Percentiles rank a stretch among this genome's conserved stretches.
These are phyloP conservation scores for Yponomeuta evonymella DNA, from an alignment of 2,888 invertebrate genomes.

Conservation along the genomic window DNA sequence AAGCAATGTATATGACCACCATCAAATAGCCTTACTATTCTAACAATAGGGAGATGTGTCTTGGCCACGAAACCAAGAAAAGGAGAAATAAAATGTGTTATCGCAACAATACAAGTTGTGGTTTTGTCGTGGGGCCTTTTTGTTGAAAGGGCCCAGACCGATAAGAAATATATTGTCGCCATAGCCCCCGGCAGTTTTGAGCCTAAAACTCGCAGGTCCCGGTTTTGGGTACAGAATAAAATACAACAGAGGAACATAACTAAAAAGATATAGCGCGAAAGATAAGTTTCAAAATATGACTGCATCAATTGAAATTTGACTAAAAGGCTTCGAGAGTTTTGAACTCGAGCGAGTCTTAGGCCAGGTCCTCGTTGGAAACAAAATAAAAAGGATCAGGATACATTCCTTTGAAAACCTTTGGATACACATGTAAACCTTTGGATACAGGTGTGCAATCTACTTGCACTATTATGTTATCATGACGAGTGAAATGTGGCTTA, in stretches of 20 bases:
- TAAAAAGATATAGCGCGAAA: too few relatives aligned
- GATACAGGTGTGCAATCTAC: too few relatives aligned
- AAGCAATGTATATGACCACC: not conserved
- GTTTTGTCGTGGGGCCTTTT: not conserved
- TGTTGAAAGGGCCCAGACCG: not conserved
- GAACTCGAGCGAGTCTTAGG: too few relatives aligned
- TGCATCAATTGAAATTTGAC: too few relatives aligned
- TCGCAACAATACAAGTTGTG: constrained; percentile 5
- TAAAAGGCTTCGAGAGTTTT: too few relatives aligned
- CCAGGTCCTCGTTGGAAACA: too few relatives aligned
- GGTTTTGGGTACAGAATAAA: not conserved
- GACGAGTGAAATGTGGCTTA: too few relatives aligned
- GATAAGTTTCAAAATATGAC: too few relatives aligned
- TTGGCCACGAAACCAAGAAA: not conserved
- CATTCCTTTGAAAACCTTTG: too few relatives aligned
- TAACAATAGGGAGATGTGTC: not conserved
- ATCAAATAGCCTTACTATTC: not conserved
- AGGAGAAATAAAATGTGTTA: constrained; percentile 1
- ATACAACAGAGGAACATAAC: not conserved
- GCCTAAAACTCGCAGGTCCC: not conserved
- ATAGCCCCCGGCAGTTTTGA: not conserved
- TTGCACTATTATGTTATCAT: too few relatives aligned
- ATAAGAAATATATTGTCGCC: constrained; percentile 5
- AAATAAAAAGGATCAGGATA: too few relatives aligned
- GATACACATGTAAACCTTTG: too few relatives aligned